Conservation (phyloP, 2,888 invertebrate species). For the Drosophila macrospina region DNA sequence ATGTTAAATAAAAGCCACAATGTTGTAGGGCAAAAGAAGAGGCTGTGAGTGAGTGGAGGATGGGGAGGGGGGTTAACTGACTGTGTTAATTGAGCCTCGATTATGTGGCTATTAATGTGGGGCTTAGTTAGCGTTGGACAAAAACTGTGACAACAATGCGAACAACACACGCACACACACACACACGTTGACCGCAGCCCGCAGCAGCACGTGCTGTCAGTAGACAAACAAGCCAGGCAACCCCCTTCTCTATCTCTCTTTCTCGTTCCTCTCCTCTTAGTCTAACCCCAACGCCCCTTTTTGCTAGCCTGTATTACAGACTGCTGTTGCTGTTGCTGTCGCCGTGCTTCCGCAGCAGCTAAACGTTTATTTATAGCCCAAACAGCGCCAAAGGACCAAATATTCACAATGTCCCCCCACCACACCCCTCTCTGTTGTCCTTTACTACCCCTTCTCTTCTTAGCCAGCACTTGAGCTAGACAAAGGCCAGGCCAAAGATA, state of each 20-base stretch:
- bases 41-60: not conserved
- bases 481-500: conserved; percentile 76
- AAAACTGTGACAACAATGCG: conserved; percentile 71
- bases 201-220: conserved; percentile 75
- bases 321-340: conserved; percentile 72
- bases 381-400: conserved; percentile 77
- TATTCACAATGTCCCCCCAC: conserved; percentile 19
- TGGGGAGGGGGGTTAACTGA: not conserved
- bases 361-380: conserved; percentile 81
- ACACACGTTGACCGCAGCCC: conserved; percentile 76
- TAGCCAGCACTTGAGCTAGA: conserved; percentile 71
- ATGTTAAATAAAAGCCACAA: conserved; percentile 76
- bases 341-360: conserved; percentile 75
- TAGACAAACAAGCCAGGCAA: conserved; percentile 63
- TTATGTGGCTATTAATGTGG: conserved; percentile 67
- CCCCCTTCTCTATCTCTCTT: not conserved
- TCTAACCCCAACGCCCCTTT: conserved; percentile 26
- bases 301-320: conserved; percentile 52
- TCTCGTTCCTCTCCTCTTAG: not conserved
- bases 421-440: conserved; percentile 15
- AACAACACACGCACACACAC: conserved; percentile 45
- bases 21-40: conserved; percentile 33
- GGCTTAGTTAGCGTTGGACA: conserved; percentile 59
- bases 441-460: not conserved
- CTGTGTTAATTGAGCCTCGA: conserved; percentile 74